Evolutionary conservation across 2,888 invertebrate species (phyloP), one percentile per base, ranked within the genome.

Genomic region (Leptopterna dolabrata): DNA sequence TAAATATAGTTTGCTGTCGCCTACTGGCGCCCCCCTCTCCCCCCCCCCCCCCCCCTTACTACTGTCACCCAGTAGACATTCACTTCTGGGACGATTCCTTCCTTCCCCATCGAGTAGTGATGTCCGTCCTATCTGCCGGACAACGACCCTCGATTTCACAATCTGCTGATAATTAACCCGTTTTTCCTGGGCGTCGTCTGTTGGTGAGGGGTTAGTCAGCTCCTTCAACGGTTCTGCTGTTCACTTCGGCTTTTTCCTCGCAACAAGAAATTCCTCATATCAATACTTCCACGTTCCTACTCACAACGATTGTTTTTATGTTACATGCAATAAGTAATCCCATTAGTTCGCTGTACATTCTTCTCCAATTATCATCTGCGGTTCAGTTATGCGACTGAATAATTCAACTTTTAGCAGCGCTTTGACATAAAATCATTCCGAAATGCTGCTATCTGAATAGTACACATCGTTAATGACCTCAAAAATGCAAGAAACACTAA

Each of bases 1-100:
- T 63, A 63, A 63, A 63, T 63, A 63, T 63, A 63, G 63, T 63
- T 16, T n/a, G n/a, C n/a, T n/a, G n/a, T n/a, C n/a, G n/a, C n/a
- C 16, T 27, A 27, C 63, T 19, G 7, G 6, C 19, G 63, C 27
- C 27, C 63, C 63, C n/a, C 13, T 19, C 63, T 24, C 7, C 27
- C n/a, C 55, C 55, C 55, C 16, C n/a, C n/a, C 1, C 55, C 45
- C 7, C 55, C 6, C 16, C 55, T 55, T 19, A 55, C 55, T n/a
- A n/a, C n/a, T n/a, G n/a, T n/a, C 55, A 55, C 16, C 4, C 63
- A 24, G 24, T 27, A 63, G 63, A 63, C 63, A 63, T 55, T 55
- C 55, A n/a, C 55, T 55, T 55, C 55, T 55, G 55, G 55, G 55
- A 19, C 55, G 19, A 63, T 63, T 63, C 9, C 63, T 27, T 11